Evolutionary conservation across 1,140 invertebrate species (phyloP).

Genomic region (Saxidomus purpurata): DNA sequence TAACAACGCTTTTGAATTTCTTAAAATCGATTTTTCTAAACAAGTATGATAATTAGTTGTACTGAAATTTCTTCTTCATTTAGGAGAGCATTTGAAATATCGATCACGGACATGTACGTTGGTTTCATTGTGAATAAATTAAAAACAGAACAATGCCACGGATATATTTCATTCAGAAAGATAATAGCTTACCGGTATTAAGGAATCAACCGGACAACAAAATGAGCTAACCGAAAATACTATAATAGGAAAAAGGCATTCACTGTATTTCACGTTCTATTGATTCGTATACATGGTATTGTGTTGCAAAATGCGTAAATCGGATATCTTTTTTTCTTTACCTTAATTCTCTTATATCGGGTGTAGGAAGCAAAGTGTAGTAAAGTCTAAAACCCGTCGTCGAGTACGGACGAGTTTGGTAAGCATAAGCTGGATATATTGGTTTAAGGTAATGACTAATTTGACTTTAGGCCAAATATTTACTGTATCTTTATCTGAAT

Average conservation of each 20-base stretch:
- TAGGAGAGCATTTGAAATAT: background rate
- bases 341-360: conserved; percentile 6
- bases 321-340: background rate
- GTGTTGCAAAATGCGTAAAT: conserved; percentile 13
- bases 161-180: no score
- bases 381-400: background rate
- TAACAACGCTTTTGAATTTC: conserved; percentile 3
- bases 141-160: background rate
- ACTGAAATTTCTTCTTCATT: background rate
- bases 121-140: background rate
- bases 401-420: background rate
- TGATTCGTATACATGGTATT: background rate
- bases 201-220: background rate
- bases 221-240: background rate
- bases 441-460: conserved; percentile 31
- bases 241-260: background rate
- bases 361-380: background rate
- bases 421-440: background rate
- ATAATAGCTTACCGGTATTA: background rate
- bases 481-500: conserved; percentile 1
- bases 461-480: conserved; percentile 45
- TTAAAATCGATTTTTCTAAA: conserved; percentile 8
- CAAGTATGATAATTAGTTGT: background rate
- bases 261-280: background rate
- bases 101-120: background rate